Percentiles rank a stretch among this genome's conserved stretches.
phyloP scores from a whole-genome alignment of 1,140 invertebrate genomes.

The Coptotermes formosanus region DNA sequence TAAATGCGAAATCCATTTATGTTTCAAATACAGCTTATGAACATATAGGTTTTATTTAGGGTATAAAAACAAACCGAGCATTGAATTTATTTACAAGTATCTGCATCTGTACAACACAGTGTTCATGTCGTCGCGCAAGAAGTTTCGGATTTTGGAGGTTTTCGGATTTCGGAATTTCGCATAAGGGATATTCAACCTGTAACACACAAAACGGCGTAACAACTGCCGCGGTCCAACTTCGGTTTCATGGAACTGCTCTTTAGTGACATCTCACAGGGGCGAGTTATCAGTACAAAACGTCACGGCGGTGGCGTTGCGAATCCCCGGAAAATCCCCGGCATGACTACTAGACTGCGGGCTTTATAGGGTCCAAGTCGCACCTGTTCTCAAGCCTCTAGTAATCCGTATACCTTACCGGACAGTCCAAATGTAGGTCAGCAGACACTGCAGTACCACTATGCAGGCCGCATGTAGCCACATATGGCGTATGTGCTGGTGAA shows the following conservation, averaged over 20 bases:
- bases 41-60: too few relatives aligned
- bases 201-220: neutral
- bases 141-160: too few relatives aligned
- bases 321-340: constrained; percentile 12
- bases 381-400: neutral
- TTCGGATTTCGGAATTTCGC: too few relatives aligned
- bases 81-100: too few relatives aligned
- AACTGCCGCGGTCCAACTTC: neutral
- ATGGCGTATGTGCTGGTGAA: too few relatives aligned
- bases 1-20: too few relatives aligned
- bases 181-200: neutral
- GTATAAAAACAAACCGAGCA: too few relatives aligned
- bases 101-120: too few relatives aligned
- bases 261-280: neutral
- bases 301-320: neutral
- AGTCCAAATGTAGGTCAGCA: neutral
- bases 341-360: neutral
- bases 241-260: neutral
- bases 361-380: neutral
- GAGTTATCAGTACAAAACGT: neutral
- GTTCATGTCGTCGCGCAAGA: too few relatives aligned
- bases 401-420: neutral
- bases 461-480: too few relatives aligned
- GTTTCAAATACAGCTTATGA: too few relatives aligned
- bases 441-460: too few relatives aligned